Base-by-base conservation (phyloP, 2,797 vertebrate species). In the Myoxocephalus aenaeus region DNA sequence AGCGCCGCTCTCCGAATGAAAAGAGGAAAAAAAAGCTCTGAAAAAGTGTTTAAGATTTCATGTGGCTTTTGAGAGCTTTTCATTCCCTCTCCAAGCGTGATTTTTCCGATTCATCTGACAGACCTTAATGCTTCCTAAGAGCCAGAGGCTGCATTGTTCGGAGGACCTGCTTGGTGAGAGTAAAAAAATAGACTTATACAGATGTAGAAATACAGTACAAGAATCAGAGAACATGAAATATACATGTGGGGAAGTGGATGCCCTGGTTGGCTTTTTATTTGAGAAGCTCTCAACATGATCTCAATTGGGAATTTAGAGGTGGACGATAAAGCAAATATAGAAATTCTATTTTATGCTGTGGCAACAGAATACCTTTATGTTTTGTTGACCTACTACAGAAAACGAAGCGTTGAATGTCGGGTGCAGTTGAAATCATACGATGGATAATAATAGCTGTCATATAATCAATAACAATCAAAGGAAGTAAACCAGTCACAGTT, bases 41-140 rank as follows among this genome's bases (percentile, higher is more conserved):
- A 78, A 65, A 68, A 80, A 68, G 86, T 91, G 78, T 94, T 94
- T 93, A 94, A 94, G 90, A 93, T 94, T 94, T 93, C 74, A 94
- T 93, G 90, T 48, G 76, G 87, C 58, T 81, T 82, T 79, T 90
- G 83, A 94, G 89, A 93, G 91, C 88, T 85, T 89, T 91, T 87
- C 73, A 75, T 73, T 84, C 75, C 84, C 65, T 79, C 72, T 83
- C 69, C 10, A 83, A 81, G 74, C 56, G 70, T 73, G 82, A 89
- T 80, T 86, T 87, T 90, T 90, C 84, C 63, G 57, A 89, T 88
- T 91, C 91, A 63, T 89, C 80, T 74, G 75, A 84, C 82, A 77
- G 70, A 72, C 77, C 80, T 72, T 92, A 94, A 94, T 93, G 90
- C 87, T 56, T 89, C 82, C 80, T 90, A 87, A 92, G 86, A 92